phyloP scores from a whole-genome alignment of 2,888 invertebrate species.

The Drosophila melanosoma region DNA sequence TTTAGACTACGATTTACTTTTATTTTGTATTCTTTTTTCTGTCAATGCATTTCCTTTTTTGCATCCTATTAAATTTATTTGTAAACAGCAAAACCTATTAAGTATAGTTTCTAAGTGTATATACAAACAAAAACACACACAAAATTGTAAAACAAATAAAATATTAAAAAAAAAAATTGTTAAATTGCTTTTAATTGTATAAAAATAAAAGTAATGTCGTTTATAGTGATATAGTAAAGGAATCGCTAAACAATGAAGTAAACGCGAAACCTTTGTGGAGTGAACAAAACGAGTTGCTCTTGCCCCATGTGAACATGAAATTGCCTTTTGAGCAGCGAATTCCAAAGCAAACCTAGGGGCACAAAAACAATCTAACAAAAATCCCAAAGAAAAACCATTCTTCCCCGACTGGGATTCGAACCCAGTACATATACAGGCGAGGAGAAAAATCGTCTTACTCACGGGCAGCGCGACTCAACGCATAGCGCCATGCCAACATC shows the following conservation, averaged over 20 bases:
- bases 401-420: background rate
- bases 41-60: slow-evolving; percentile 66
- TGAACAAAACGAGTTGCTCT: background rate
- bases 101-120: slow-evolving; percentile 61
- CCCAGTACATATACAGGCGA: background rate
- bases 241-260: background rate
- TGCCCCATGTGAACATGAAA: slow-evolving; percentile 5
- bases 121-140: slow-evolving; percentile 38
- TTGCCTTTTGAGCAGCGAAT: slow-evolving; percentile 12
- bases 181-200: background rate
- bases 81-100: slow-evolving; percentile 45
- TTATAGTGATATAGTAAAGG: slow-evolving; percentile 3
- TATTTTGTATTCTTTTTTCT: slow-evolving; percentile 46
- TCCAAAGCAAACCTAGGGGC: slow-evolving; percentile 4
- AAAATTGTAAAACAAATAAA: slow-evolving; percentile 25
- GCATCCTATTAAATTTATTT: slow-evolving; percentile 58
- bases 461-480: slow-evolving; percentile 12
- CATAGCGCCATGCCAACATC: slow-evolving; percentile 26
- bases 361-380: background rate
- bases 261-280: background rate
- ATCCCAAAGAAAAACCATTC: background rate
- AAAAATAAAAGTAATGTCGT: background rate
- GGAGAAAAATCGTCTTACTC: background rate
- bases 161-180: slow-evolving; percentile 15
- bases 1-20: slow-evolving; percentile 16